Base-by-base conservation (phyloP, 2,888 invertebrate genomes). In the Tenthredo mesomela region DNA sequence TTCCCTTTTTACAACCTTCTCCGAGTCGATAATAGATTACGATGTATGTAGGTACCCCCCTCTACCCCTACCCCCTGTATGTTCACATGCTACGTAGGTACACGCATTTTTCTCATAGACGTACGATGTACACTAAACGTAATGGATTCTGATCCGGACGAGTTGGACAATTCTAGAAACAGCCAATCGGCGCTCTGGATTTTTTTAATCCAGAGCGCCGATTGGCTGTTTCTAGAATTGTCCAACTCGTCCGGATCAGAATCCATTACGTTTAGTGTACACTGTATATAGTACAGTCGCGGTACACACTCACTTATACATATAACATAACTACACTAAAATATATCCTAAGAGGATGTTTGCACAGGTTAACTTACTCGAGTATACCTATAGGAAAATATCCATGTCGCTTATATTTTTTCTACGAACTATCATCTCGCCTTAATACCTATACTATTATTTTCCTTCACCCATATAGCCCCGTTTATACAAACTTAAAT, bases 11-110 rank as follows among this genome's bases (percentile, higher is more conserved):
- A 25, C 40, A 61, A 61, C 33, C 29, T 37, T 80, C 40, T 80
- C 12, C 25, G 10, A 18, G 54, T 80, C 80, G 61, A 80, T 61
- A 80, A 58, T 58, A 80, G 61, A 80, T 80, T 33, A 80, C 40
- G 65, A 43, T 65, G 43, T 61, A 61, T 4, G 67, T 65, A 65
- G 65, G 65, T 65, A 65, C 65, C 10, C 65, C 3, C 18, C 21
- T 6, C 9, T 2, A 4, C 21, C 6, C 9, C 29, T n/a, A n/a
- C 9, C 65, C 10, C n/a, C 10, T n/a, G 0, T n/a, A 21, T 9
- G 61, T 61, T 10, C n/a, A 61, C 25, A 61, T 25, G 50, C 7
- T 65, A 65, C 65, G 12, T 65, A 65, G 29, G 12, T 65, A 65
- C 65, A 65, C 67, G 67, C 15, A 33, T 67, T 33, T 67, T 67